Base-by-base conservation (phyloP, 1,140 invertebrate species). In the Plectus sambesii region DNA sequence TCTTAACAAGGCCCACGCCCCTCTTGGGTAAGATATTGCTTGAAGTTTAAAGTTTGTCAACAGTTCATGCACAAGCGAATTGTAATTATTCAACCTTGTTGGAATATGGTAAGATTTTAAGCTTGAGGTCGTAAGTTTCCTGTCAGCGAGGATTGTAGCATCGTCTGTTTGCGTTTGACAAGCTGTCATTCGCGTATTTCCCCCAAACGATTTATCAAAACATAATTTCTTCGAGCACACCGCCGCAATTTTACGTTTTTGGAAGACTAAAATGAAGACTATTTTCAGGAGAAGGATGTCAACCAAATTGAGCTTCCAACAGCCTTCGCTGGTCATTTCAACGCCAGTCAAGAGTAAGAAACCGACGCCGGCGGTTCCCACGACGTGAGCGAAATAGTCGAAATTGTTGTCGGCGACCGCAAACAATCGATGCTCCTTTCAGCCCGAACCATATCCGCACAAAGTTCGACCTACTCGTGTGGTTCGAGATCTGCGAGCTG, bases 401-500 rank as follows among this genome's bases (percentile, higher is more conserved):
- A n/a, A n/a, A n/a, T n/a, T n/a, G n/a, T n/a, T n/a, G n/a, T n/a
- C n/a, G n/a, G n/a, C n/a, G n/a, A n/a, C n/a, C n/a, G 8, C 9
- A n/a, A 12, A 19, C 2, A 12, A 51, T n/a, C 29, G 22, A 15
- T 43, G 3, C 0, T 5, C 36, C 5, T 37, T 51, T 36, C 36
- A 72, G 69, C 27, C 82, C 81, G 2, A 82, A 83, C 24, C 84
- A 87, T 56, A 79, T 94, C 29, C 81, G 88, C 69, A 84, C 86
- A 46, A 89, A 89, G 70, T 86, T 90, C 71, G 93, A 99, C 72
- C 79, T 98, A 5, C 76, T 98, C 22, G 90, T 98, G n/a, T 98
- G 92, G 90, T 96, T 98, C 75, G 94, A 98, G 76, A 97, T 99
- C 48, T 96, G 92, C 73, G 94, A 99, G 74, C 72, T 98, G 45